phyloP scores from a whole-genome alignment of 2,113 vertebrate genomes.

The Myotis lucifugus region DNA sequence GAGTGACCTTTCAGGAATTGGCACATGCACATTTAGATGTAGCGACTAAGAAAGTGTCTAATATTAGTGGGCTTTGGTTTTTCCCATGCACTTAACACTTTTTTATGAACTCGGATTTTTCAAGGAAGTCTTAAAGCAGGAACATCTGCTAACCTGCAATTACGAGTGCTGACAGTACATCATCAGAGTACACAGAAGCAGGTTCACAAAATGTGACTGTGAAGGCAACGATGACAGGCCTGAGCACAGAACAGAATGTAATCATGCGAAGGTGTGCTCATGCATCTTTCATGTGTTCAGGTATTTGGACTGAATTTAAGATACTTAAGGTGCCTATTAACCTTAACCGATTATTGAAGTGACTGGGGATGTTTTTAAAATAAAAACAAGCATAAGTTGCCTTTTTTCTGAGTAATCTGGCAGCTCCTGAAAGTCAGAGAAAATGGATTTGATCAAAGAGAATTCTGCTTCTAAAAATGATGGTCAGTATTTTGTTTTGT shows the following conservation, averaged over 20 bases:
- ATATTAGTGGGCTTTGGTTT: background rate
- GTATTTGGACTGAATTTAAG: background rate
- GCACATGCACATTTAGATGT: background rate
- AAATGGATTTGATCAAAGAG: slow-evolving; percentile 4
- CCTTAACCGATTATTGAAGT: background rate
- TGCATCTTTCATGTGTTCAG: slow-evolving; percentile 31
- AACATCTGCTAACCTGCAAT: slow-evolving; percentile 56
- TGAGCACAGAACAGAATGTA: slow-evolving; percentile 57
- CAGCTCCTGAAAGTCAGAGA: background rate
- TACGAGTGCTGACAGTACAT: slow-evolving; percentile 34
- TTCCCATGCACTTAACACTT: slow-evolving; percentile 65
- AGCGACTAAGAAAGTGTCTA: background rate
- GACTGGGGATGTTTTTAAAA: background rate
- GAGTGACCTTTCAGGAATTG: slow-evolving; percentile 24
- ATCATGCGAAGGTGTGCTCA: background rate
- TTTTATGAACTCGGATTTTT: slow-evolving; percentile 66
- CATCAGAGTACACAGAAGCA: slow-evolving; percentile 65
- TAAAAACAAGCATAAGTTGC: background rate
- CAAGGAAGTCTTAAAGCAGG: slow-evolving; percentile 63
- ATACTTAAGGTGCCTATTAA: slow-evolving; percentile 23
- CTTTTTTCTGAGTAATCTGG: slow-evolving; percentile 24
- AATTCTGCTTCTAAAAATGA: background rate
- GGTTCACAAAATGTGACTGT: slow-evolving; percentile 37
- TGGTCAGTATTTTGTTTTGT: background rate
- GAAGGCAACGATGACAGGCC: slow-evolving; percentile 60